A percentile compares a stretch with the other conserved stretches of the same genome.
phyloP scores from a whole-genome alignment of 2,797 vertebrate genomes.

The Sebastes vulpes region DNA sequence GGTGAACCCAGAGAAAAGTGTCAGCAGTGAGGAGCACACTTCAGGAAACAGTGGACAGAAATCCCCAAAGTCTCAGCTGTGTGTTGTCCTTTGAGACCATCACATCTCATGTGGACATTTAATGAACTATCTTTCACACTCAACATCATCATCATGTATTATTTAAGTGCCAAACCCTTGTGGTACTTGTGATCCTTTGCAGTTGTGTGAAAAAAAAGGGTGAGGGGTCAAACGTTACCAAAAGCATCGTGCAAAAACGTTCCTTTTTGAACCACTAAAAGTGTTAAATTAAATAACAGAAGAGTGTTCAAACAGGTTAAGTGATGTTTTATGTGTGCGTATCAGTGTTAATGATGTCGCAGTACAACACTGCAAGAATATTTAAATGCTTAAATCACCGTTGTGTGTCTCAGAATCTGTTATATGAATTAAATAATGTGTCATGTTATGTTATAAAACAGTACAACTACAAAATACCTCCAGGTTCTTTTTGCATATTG shows the following conservation, averaged over 20 bases:
- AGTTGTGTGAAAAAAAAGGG: neutral
- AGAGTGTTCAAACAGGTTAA: neutral
- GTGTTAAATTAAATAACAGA: neutral
- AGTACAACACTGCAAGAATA: neutral
- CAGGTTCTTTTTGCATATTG: neutral
- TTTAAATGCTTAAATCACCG: neutral
- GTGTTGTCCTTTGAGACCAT: conserved; percentile 69
- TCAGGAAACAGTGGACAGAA: neutral
- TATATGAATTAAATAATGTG: neutral
- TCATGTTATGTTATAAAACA: neutral
- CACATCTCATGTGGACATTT: neutral
- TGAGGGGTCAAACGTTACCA: neutral
- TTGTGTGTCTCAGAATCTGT: neutral
- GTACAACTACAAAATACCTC: neutral
- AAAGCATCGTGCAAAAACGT: neutral
- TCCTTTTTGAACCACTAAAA: neutral
- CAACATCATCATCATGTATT: neutral
- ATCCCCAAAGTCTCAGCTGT: conserved; percentile 73
- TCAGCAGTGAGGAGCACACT: conserved; percentile 6
- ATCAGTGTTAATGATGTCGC: conserved; percentile 13
- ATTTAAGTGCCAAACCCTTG: conserved; percentile 35
- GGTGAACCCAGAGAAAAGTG: neutral
- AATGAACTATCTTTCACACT: neutral
- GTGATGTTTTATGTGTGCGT: neutral
- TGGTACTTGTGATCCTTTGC: neutral